These are phyloP conservation scores for Centropyge bicolor DNA, from an alignment of 2,797 vertebrate genomes.

Conservation along the genomic window DNA sequence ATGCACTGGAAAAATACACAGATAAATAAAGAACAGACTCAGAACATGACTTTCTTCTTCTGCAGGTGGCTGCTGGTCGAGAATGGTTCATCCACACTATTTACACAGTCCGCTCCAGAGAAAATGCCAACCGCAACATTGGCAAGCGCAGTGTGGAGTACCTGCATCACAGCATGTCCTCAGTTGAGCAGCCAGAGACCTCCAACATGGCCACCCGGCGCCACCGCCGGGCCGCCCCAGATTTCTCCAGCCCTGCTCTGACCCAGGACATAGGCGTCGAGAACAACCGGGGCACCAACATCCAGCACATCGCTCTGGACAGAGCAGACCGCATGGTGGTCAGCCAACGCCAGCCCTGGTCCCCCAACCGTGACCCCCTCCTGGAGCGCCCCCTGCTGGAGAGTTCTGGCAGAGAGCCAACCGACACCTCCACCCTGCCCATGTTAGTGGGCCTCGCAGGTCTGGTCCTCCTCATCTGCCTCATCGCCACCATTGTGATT, in stretches of 20 bases:
- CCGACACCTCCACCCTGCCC: conserved; percentile 73
- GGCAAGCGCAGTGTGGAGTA: conserved; percentile 87
- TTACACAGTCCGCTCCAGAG: conserved; percentile 83
- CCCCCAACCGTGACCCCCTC: conserved; percentile 44
- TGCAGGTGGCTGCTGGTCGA: conserved; percentile 86
- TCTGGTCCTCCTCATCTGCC: conserved; percentile 82
- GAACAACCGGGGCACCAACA: conserved; percentile 87
- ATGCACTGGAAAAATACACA: not conserved
- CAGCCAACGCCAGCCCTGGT: conserved; percentile 79
- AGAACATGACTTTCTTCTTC: conserved; percentile 16
- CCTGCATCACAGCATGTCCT: conserved; percentile 77
- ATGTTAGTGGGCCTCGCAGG: conserved; percentile 79
- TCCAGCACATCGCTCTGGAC: conserved; percentile 85
- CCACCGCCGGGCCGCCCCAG: conserved; percentile 65
- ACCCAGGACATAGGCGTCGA: conserved; percentile 79
- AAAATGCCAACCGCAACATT: conserved; percentile 84
- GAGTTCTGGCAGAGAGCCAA: conserved; percentile 74
- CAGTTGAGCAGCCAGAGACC: conserved; percentile 45
- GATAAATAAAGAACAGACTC: not conserved
- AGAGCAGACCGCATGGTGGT: conserved; percentile 76
- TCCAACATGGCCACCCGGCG: conserved; percentile 40
- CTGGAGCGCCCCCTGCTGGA: conserved; percentile 79
- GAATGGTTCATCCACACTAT: conserved; percentile 89
- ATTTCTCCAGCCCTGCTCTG: conserved; percentile 47
- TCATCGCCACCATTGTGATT: conserved; percentile 70